Evolutionary conservation across 1,140 invertebrate species (phyloP).

Genomic region (Tetranychus cinnabarinus): DNA sequence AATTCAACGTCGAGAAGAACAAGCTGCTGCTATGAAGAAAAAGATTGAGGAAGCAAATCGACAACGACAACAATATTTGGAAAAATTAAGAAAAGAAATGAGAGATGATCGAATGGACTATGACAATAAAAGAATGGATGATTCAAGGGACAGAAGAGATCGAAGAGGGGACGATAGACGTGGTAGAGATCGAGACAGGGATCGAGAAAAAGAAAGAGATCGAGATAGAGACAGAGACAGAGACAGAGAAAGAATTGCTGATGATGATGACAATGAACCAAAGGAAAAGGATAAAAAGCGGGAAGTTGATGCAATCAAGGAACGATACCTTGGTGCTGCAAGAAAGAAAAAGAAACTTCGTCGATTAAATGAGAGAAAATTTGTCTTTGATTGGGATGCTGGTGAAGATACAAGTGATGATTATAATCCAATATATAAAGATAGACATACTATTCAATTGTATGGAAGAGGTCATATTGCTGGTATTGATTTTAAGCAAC

Average conservation of each 20-base stretch:
- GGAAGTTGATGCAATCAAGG: conserved; percentile 70
- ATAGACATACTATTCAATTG: conserved; percentile 57
- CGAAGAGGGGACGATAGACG: conserved; percentile 12
- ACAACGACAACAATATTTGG: conserved; percentile 31
- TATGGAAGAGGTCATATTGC: conserved; percentile 92
- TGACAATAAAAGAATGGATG: conserved; percentile 13
- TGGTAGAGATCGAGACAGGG: conserved; percentile 9
- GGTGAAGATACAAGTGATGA: conserved; percentile 92
- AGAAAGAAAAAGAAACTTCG: conserved; percentile 81
- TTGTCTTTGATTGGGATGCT: conserved; percentile 99
- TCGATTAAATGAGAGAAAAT: conserved; percentile 88
- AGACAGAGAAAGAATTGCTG: conserved; percentile 17
- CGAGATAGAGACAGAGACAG: conserved; percentile 16
- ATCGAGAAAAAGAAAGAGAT: conserved; percentile 16
- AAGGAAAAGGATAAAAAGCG: conserved; percentile 51
- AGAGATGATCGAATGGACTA: conserved; percentile 20
- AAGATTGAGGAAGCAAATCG: conserved; percentile 43
- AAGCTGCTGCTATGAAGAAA: conserved; percentile 39
- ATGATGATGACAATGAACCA: conserved; percentile 12
- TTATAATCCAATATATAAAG: conserved; percentile 91
- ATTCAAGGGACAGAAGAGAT: conserved; percentile 11
- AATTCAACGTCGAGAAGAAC: conserved; percentile 57
- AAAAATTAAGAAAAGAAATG: conserved; percentile 30
- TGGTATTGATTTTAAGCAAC: conserved; percentile 49
- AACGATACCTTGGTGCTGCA: conserved; percentile 71